Evolutionary conservation across 2,888 invertebrate genomes (phyloP), one percentile per base, ranked within the genome.

Genomic region (Macrophya alboannulata): DNA sequence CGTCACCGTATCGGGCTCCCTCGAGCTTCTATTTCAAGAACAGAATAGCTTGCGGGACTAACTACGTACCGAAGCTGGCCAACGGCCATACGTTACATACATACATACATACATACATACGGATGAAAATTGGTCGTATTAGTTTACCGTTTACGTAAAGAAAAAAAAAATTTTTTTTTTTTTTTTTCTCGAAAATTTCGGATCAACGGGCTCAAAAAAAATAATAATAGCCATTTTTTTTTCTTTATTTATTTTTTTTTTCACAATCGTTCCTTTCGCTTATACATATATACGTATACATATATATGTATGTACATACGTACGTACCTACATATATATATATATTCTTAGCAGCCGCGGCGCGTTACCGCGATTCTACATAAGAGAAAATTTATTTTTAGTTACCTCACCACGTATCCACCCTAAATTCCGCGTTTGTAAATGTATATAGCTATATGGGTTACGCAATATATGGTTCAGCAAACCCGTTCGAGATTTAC

Each of bases 21-120:
- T 89, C 87, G 89, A 87, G 88, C 90, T 31, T 91, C 92, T 93
- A 93, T 93, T 93, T 93, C 91, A 89, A 91, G 91, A 91, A 90
- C 90, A 90, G 91, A 92, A 92, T 91, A 90, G 88, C 90, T 88
- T 62, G 68, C 65, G 82, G 79, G 51, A 77, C 48, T 45, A 48
- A 77, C 76, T 51, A 48, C 51, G 51, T 40, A 45, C 82, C 68
- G 68, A 68, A 21, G 65, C 82, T 83, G 68, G 82, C 82, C 82
- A 68, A 43, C 48, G 82, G 82, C 68, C 82, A 83, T 65, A 68
- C 48, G 25, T 12, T 15, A n/a, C n/a, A n/a, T n/a, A n/a, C n/a
- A n/a, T n/a, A n/a, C n/a, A n/a, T n/a, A n/a, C n/a, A n/a, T n/a
- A n/a, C n/a, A 3, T 31, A 31, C 31, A 31, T 31, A 3, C 31